Evolutionary conservation across 2,113 vertebrate species (phyloP).

Genomic region (Phoenicopterus ruber): DNA sequence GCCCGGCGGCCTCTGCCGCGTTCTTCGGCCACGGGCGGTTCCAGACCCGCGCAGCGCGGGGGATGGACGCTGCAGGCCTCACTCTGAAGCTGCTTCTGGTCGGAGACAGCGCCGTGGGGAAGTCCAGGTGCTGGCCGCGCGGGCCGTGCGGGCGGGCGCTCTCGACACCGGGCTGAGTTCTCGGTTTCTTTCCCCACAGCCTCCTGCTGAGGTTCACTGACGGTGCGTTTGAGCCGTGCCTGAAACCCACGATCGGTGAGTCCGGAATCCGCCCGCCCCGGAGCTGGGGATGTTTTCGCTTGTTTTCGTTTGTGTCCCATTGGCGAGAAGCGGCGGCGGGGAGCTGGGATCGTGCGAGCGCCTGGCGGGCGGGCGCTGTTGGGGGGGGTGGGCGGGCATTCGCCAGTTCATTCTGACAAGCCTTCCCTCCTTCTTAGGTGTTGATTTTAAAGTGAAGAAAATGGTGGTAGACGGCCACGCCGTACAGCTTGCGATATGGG

Average conservation of each 20-base stretch:
- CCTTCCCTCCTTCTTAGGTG: not conserved
- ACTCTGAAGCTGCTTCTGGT: slow-evolving; percentile 19
- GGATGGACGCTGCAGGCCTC: not conserved
- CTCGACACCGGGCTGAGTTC: not conserved
- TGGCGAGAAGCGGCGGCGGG: not conserved
- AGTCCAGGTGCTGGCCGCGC: slow-evolving; percentile 6
- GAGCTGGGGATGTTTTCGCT: fast-evolving
- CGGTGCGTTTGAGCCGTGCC: not conserved
- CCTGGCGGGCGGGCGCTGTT: not conserved
- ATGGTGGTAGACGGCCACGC: not conserved
- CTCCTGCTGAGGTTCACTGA: slow-evolving; percentile 35
- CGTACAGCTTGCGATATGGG: slow-evolving; percentile 41
- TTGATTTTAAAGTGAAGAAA: slow-evolving; percentile 55
- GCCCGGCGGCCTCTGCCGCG: too few relatives aligned
- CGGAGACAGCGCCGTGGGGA: slow-evolving; percentile 52
- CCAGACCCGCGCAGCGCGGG: not conserved
- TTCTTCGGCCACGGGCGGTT: not conserved
- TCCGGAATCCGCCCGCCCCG: fast-evolving
- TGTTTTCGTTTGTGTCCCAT: fast-evolving
- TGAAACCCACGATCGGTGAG: slow-evolving; percentile 34
- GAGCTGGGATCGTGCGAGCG: fast-evolving
- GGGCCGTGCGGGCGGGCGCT: too few relatives aligned
- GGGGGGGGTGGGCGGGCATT: fast-evolving
- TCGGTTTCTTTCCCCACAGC: not conserved
- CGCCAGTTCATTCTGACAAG: fast-evolving